Conservation (phyloP, 92 coral and sea anemone genomes). For the Parazoanthus swiftii region DNA sequence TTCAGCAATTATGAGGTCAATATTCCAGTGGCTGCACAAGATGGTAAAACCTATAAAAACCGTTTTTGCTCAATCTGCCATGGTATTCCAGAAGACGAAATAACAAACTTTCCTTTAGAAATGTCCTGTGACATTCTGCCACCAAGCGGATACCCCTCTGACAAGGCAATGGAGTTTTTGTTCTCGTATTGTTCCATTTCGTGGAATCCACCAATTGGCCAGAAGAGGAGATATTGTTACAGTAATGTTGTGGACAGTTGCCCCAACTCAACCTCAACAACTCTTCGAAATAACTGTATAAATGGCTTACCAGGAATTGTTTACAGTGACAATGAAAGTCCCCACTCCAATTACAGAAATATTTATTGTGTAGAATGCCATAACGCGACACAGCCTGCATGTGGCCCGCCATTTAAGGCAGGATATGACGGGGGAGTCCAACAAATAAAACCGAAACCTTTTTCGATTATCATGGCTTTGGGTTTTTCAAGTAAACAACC, state of each 20-base stretch:
- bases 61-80: neutral
- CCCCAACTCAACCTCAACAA: neutral
- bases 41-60: neutral
- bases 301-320: neutral
- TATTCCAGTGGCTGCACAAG: neutral
- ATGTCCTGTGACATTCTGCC: neutral
- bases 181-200: neutral
- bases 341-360: neutral
- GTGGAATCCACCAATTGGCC: neutral
- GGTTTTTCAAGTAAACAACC: neutral
- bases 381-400: neutral
- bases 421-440: no score
- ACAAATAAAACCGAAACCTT: neutral
- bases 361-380: neutral
- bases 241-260: neutral
- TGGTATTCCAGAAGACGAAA: neutral
- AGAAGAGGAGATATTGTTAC: neutral
- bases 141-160: neutral
- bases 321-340: neutral
- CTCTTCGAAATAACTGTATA: neutral
- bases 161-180: neutral
- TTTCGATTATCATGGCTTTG: slow-evolving; percentile 10
- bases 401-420: neutral
- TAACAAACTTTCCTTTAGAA: no score
- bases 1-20: neutral